A percentile compares a stretch with the other conserved stretches of the same genome.
These are phyloP conservation scores for Silurus meridionalis DNA, from an alignment of 2,113 vertebrate species.

Conservation along the genomic window DNA sequence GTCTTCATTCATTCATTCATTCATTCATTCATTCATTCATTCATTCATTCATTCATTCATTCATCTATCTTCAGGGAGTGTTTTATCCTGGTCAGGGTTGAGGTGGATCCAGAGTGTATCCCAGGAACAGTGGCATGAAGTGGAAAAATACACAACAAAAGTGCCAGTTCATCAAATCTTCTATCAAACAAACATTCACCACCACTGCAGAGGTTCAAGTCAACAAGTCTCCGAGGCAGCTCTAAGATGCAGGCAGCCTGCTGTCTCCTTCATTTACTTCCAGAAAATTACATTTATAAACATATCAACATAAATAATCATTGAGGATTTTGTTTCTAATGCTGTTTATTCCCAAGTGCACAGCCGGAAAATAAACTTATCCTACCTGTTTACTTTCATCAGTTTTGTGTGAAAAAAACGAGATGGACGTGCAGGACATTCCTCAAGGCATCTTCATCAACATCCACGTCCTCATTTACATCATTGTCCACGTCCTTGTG, in stretches of 20 bases:
- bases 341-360: background rate
- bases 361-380: background rate
- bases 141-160: background rate
- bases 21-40: slow-evolving; percentile 12
- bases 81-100: background rate
- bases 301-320: background rate
- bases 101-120: background rate
- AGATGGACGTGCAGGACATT: background rate
- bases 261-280: background rate
- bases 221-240: background rate
- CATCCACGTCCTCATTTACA: background rate
- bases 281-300: background rate
- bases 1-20: background rate
- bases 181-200: background rate
- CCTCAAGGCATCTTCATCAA: background rate
- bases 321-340: background rate
- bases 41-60: background rate
- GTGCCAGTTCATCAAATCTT: background rate
- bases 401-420: background rate
- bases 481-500: background rate
- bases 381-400: slow-evolving; percentile 32
- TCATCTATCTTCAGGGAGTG: background rate
- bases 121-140: background rate
- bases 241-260: background rate
- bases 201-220: background rate